Evolutionary conservation across 2,888 invertebrate genomes (phyloP), one percentile per base, ranked within the genome.

Genomic region (Scrobipalpa costella): DNA sequence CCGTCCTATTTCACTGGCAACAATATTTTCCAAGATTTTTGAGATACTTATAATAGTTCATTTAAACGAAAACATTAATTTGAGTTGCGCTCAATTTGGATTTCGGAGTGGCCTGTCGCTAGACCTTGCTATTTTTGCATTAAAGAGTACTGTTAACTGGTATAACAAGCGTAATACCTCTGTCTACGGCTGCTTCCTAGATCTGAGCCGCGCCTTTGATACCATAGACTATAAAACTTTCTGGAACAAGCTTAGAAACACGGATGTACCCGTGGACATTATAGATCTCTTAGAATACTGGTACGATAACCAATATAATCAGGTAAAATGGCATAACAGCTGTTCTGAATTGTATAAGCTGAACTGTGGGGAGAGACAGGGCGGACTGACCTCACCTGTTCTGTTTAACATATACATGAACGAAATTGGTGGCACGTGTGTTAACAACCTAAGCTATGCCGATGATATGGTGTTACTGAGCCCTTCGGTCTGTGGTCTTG

Each of bases 351-450:
- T n/a, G n/a, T n/a, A n/a, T 61, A 50, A 36, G 15, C 52, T 61
- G 19, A 27, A 21, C 5, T 50, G 52, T 19, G 61, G 50, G 13
- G 61, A 52, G 17, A 36, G 61, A 38, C 61, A 61, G 61, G 61
- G 61, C 0, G 61, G 61, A 11, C 38, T 61, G 19, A 61, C 52
- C 52, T 61, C 61, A 2, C 61, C 61, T 8, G 36, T 27, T n/a
- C n/a, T n/a, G n/a, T n/a, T n/a, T n/a, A n/a, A n/a, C n/a, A n/a
- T n/a, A n/a, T n/a, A n/a, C n/a, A n/a, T n/a, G n/a, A n/a, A n/a
- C n/a, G n/a, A n/a, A n/a, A n/a, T n/a, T n/a, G n/a, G n/a, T n/a
- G n/a, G n/a, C n/a, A n/a, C n/a, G n/a, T n/a, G n/a, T n/a, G n/a
- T n/a, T n/a, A n/a, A n/a, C n/a, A n/a, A n/a, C n/a, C n/a, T n/a